phyloP scores from a whole-genome alignment of 2,797 vertebrate species.

The Cossypha niveicapilla region DNA sequence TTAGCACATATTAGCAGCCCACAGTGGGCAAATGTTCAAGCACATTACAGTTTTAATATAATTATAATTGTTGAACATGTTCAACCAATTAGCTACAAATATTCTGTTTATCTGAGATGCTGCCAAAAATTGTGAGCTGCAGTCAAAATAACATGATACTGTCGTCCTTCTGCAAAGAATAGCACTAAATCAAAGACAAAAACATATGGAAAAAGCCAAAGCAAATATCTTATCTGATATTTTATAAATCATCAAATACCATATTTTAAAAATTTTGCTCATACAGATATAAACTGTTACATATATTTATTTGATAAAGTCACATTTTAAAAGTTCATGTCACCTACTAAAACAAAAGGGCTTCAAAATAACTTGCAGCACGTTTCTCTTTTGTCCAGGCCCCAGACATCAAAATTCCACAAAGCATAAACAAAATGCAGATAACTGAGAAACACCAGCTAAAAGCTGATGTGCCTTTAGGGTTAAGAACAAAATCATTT shows the following conservation, averaged over 20 bases:
- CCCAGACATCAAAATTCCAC: not conserved
- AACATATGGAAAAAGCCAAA: slow-evolving; percentile 48
- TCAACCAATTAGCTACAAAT: slow-evolving; percentile 77
- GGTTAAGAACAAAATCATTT: not conserved
- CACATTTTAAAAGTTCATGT: slow-evolving; percentile 32
- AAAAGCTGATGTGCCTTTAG: not conserved
- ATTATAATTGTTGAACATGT: slow-evolving; percentile 72
- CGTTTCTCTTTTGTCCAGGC: not conserved
- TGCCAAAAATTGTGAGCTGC: slow-evolving; percentile 67
- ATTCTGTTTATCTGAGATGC: slow-evolving; percentile 73
- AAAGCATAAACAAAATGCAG: not conserved
- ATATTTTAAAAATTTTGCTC: slow-evolving; percentile 42
- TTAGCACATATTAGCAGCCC: slow-evolving; percentile 41
- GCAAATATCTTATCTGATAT: slow-evolving; percentile 65
- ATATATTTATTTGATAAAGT: slow-evolving; percentile 64
- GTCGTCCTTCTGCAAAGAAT: slow-evolving; percentile 44
- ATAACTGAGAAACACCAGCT: slow-evolving; percentile 1
- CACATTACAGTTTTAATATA: slow-evolving; percentile 70
- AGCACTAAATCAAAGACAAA: slow-evolving; percentile 48
- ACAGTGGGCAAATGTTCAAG: slow-evolving; percentile 66
- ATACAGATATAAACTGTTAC: not conserved
- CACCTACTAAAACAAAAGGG: slow-evolving; percentile 34
- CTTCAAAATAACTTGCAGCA: not conserved
- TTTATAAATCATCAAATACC: slow-evolving; percentile 56
- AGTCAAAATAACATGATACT: slow-evolving; percentile 65